phyloP scores from a whole-genome alignment of 2,888 invertebrate genomes.

The Leucoma salicis region DNA sequence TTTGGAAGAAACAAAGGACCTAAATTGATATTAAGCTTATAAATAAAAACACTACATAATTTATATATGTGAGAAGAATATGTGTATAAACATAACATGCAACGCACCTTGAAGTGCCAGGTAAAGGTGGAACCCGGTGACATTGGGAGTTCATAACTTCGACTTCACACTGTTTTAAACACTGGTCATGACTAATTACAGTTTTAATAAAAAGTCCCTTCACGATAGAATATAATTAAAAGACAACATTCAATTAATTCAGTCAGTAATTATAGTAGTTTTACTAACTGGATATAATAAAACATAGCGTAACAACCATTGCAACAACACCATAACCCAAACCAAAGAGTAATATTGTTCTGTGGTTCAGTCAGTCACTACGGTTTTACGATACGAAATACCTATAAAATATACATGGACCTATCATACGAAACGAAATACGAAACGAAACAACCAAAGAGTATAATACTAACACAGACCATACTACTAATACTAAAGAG shows the following conservation, averaged over 20 bases:
- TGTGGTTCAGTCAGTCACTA: too few species aligned
- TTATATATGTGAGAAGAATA: too few species aligned
- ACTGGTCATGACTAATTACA: slow-evolving; percentile 59
- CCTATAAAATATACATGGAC: too few species aligned
- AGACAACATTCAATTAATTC: slow-evolving; percentile 48
- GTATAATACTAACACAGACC: too few species aligned
- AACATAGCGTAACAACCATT: slow-evolving; percentile 50
- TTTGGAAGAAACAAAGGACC: slow-evolving; percentile 34
- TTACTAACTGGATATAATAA: slow-evolving; percentile 41
- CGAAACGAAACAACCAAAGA: too few species aligned
- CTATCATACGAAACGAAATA: too few species aligned
- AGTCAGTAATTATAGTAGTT: slow-evolving; percentile 53
- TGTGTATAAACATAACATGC: slow-evolving; percentile 38
- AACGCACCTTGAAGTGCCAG: slow-evolving; percentile 72
- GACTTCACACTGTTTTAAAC: slow-evolving; percentile 63
- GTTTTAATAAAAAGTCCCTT: slow-evolving; percentile 39
- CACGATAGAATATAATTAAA: slow-evolving; percentile 35
- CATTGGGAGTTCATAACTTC: slow-evolving; percentile 72
- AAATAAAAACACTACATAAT: slow-evolving; percentile 16
- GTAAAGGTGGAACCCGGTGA: slow-evolving; percentile 75
- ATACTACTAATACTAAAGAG: too few species aligned
- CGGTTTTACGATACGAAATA: too few species aligned
- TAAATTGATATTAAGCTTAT: slow-evolving; percentile 12
- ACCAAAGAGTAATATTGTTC: too few species aligned
- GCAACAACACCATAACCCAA: too few species aligned